Evolutionary conservation across 2,888 invertebrate species (phyloP), one percentile per base, ranked within the genome.

Genomic region (Apodemia mormo): DNA sequence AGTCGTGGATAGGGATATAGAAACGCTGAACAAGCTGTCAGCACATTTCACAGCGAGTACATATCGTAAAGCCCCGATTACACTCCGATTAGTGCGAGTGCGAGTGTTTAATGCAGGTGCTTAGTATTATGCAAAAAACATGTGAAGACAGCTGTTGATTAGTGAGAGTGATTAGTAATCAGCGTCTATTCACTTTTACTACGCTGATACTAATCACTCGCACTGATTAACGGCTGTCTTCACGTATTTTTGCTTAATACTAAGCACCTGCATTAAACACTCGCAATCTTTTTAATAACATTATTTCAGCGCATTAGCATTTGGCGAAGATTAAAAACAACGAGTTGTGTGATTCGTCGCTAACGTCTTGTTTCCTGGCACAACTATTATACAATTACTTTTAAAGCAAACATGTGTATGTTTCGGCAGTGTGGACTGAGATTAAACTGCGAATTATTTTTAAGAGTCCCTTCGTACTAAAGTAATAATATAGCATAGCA

Each of bases 361-460:
- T 64, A n/a, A 58, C 37, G 64, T 64, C 64, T 64, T 37, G 64
- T 64, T 37, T 58, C 37, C 61, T 61, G 64, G 64, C 37, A 64
- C 64, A 64, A 37, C 12, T 64, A n/a, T 64, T 37, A 14, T 6
- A 37, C 2, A 9, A 14, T 37, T 64, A 37, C 64, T 7, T 64
- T 64, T 64, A 2, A 37, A 64, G 33, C 37, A 64, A 64, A 64
- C 61, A 33, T 64, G 37, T 37, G 14, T 54, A 54, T 54, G 7
- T 52, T 61, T 61, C 33, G 61, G 61, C 61, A 61, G 61, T 61
- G 61, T n/a, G 61, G 61, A 12, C 61, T 61, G 33, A 61, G 37
- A 61, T 61, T 29, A 30, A 14, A 10, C 9, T 61, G 7, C 8
- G n/a, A 12, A 61, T 7, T 14, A 61, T 61, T 61, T 61, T 61